Base-by-base conservation (phyloP, 2,797 vertebrate genomes). In the Ctenochaetus hawaiiensis region DNA sequence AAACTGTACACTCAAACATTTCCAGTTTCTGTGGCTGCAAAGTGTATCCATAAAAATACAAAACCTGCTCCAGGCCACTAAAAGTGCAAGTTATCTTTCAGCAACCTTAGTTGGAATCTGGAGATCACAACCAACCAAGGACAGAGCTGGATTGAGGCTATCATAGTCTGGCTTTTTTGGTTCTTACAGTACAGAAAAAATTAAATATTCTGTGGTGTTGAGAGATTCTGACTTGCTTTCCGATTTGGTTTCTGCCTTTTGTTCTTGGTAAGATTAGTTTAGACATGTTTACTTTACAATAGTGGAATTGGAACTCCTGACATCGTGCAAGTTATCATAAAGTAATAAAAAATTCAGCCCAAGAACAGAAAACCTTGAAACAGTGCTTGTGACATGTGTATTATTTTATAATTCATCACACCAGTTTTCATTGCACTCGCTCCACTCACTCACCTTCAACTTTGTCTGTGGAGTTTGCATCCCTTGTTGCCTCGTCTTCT, bases 61-160 rank as follows among this genome's bases (percentile, higher is more conserved):
- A 77, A 72, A 77, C 75, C 69, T 57, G 60, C 63, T 71, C 16
- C 63, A 23, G 64, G 73, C 58, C 58, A 78, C 83, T 82, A 2
- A 41, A 9, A 41, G 39, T 80, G 63, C 71, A 78, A 68, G 20
- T 71, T 62, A 26, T 66, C 67, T 56, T 22, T n/a, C 48, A 43
- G 39, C 41, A 47, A 47, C 13, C 13, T 18, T 22, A 17, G 43
- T 44, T 59, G 10, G 30, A 7, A 70, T 60, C 54, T 70, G 18
- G 16, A 47, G 30, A 39, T 73, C 53, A 63, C 20, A 65, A 20
- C 59, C 63, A 23, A 64, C 60, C 2, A 34, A 34, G 14, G 6
- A 43, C 17, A 26, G 48, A 60, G 39, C 18, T 57, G 44, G 43
- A 61, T 30, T 49, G 14, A 53, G 41, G 39, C 18, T 76, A 22